These are phyloP conservation scores for Physocephala rufipes DNA, from an alignment of 2,888 invertebrate genomes.

Conservation along the genomic window DNA sequence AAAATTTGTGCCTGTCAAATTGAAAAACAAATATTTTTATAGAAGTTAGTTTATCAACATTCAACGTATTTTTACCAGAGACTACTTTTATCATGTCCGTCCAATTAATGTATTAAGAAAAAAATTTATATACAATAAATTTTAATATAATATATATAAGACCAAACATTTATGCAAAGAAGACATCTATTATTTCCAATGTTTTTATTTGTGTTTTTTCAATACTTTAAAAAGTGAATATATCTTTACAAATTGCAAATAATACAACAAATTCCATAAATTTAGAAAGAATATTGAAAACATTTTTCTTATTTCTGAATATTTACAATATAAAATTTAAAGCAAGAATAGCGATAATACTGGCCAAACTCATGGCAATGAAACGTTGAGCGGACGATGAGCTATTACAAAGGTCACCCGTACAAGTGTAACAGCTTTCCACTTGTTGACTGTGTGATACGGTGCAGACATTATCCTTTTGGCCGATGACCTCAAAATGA, in stretches of 20 bases:
- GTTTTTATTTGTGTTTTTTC: background rate
- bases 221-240: background rate
- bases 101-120: slow-evolving; percentile 22
- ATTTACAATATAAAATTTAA: slow-evolving; percentile 53
- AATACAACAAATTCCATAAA: background rate
- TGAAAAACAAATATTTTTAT: background rate
- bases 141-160: slow-evolving; percentile 1
- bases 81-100: slow-evolving; percentile 25
- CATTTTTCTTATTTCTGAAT: background rate
- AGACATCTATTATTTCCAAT: background rate
- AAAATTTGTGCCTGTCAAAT: slow-evolving; percentile 20
- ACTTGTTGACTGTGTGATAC: slow-evolving; percentile 59
- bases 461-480: slow-evolving; percentile 57
- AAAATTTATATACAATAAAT: slow-evolving; percentile 11
- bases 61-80: background rate
- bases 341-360: slow-evolving; percentile 53
- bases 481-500: slow-evolving; percentile 59
- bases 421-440: slow-evolving; percentile 72
- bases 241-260: background rate
- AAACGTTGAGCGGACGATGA: slow-evolving; percentile 54
- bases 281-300: background rate
- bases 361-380: slow-evolving; percentile 51
- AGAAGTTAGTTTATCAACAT: background rate
- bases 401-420: slow-evolving; percentile 74
- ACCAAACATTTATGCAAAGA: background rate